Percentiles rank a stretch among this genome's conserved stretches.
phyloP scores from a whole-genome alignment of 2,113 vertebrate genomes.

The Progne subis region DNA sequence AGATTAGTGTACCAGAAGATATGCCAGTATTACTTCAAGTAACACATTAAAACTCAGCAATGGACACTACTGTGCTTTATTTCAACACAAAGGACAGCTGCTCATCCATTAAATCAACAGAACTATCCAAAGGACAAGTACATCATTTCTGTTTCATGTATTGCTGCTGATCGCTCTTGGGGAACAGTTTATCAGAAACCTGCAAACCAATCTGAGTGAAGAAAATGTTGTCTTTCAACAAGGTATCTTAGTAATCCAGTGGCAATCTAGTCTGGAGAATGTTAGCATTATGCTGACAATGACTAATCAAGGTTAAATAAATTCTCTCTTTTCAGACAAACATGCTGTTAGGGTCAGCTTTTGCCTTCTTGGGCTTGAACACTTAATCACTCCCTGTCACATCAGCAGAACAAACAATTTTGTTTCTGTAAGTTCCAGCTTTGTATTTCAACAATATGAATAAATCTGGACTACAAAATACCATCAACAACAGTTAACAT shows the following conservation, averaged over 20 bases:
- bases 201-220: conserved; percentile 46
- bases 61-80: conserved; percentile 69
- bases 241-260: conserved; percentile 54
- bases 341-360: conserved; percentile 66
- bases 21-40: conserved; percentile 72
- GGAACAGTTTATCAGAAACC: conserved; percentile 55
- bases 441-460: conserved; percentile 57
- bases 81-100: conserved; percentile 74
- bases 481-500: conserved; percentile 67
- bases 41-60: conserved; percentile 65
- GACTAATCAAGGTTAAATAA: conserved; percentile 67
- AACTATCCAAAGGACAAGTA: conserved; percentile 50
- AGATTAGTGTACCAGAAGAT: conserved; percentile 71
- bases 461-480: conserved; percentile 64
- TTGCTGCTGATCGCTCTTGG: conserved; percentile 36
- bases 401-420: conserved; percentile 52
- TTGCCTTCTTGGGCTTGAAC: conserved; percentile 40
- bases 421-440: conserved; percentile 59
- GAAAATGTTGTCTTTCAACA: conserved; percentile 52
- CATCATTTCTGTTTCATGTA: conserved; percentile 41
- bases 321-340: conserved; percentile 59
- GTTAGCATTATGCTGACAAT: conserved; percentile 68
- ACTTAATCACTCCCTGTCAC: conserved; percentile 56
- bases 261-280: conserved; percentile 72
- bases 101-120: conserved; percentile 55